Evolutionary conservation across 1,140 invertebrate genomes (phyloP), one percentile per base, ranked within the genome.

Genomic region (Lethocerus indicus): DNA sequence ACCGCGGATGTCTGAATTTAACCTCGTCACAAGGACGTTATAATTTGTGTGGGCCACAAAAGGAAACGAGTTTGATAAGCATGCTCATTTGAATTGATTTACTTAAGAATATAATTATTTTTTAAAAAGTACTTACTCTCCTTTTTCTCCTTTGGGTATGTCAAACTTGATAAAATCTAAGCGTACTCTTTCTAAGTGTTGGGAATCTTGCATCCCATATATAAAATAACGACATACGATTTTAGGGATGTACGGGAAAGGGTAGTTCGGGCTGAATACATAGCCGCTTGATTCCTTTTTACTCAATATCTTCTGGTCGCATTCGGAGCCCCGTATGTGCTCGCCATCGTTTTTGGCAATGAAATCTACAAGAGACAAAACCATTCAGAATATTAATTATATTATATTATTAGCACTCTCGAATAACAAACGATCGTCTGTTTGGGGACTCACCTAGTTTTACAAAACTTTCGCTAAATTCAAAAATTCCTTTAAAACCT

Each of bases 141-240:
- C 70, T 52, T 79, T 74, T 48, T 77, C 72, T 50, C 73, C 78
- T 65, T 83, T 85, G 14, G 88, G 84, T 70, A 97, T 91, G 62
- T 87, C 81, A 69, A 96, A 93, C 60, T 77, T 76, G 40, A 76
- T 71, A 67, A 97, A 95, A 58, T 84, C 78, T 41, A 97, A 69
- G 51, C 79, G 74, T 46, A 94, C 90, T 65, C 89, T 78, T 67
- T 97, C 92, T 59, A 96, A 74, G 70, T 94, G 82, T 64, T 95
- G 88, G 47, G 81, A 79, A 68, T 95, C 90, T 70, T 94, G 87
- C 73, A 95, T 83, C 54, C 90, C 92, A 69, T 96, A 95, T 63
- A 97, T 86, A 75, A 92, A 95, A 73, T 96, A 96, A 66, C 86
- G 83, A 73, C 93, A 96, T 53, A 92, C 87, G 62, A 90, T 83